phyloP scores from a whole-genome alignment of 2,888 invertebrate species.

The Pterobdella sp. region DNA sequence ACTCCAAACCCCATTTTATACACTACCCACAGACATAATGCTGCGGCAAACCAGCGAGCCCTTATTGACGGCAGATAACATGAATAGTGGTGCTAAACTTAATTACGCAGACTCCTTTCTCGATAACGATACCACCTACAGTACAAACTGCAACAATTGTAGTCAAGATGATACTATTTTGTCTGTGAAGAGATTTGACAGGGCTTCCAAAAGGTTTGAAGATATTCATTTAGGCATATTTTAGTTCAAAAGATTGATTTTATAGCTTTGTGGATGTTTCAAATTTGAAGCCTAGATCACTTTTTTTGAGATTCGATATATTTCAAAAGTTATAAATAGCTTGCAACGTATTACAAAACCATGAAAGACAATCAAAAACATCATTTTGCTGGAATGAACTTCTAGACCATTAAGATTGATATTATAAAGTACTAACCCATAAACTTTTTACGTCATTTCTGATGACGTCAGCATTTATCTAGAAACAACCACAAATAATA shows the following conservation, averaged over 20 bases:
- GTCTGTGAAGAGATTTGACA: constrained; percentile 28
- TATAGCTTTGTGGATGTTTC: too few relatives aligned
- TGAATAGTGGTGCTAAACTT: constrained; percentile 55
- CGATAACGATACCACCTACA: constrained; percentile 78
- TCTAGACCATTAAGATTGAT: too few relatives aligned
- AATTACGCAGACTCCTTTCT: constrained; percentile 77
- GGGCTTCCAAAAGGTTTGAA: constrained; percentile 11
- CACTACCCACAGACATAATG: constrained; percentile 2
- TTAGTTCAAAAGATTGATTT: too few relatives aligned
- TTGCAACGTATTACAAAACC: too few relatives aligned
- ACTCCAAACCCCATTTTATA: neutral
- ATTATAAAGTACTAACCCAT: too few relatives aligned
- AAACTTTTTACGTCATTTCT: too few relatives aligned
- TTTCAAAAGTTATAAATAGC: too few relatives aligned
- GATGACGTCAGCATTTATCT: neutral
- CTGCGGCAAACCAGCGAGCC: constrained; percentile 23
- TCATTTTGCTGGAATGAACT: too few relatives aligned
- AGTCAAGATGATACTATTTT: constrained; percentile 55
- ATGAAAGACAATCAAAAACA: too few relatives aligned
- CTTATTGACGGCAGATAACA: constrained; percentile 78
- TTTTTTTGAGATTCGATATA: too few relatives aligned
- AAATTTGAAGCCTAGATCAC: too few relatives aligned
- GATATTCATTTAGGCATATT: too few relatives aligned
- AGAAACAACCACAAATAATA: neutral
- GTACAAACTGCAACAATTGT: constrained; percentile 11